These are phyloP conservation scores for Neosilurus mollespiculum DNA, from an alignment of 2,797 vertebrate genomes.

Conservation along the genomic window DNA sequence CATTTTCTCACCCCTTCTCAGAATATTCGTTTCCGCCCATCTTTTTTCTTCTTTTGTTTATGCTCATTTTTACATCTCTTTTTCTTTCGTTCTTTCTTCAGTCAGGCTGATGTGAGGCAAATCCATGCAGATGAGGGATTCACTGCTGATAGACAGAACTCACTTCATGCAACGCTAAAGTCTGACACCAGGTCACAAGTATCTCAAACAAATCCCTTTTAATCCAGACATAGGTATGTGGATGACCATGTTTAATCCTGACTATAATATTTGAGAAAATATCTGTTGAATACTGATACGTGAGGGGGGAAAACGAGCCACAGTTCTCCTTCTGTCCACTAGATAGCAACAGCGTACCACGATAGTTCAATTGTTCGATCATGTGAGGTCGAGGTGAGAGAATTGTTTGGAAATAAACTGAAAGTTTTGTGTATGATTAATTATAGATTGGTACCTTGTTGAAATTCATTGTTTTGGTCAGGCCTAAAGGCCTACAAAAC, in stretches of 20 bases:
- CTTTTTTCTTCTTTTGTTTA: background rate
- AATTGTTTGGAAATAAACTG: background rate
- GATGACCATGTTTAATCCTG: background rate
- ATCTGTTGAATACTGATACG: background rate
- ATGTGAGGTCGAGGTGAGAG: too few relatives aligned
- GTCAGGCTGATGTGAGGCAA: background rate
- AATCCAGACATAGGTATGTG: background rate
- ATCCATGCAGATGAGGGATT: background rate
- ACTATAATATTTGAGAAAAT: background rate
- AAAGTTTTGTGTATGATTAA: conserved; percentile 12
- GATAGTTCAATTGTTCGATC: background rate
- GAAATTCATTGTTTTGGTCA: background rate
- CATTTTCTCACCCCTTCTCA: background rate
- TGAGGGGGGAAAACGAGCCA: background rate
- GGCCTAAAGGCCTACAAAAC: background rate
- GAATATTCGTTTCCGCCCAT: background rate
- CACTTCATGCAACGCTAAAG: background rate
- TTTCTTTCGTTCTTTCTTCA: background rate
- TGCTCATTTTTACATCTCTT: background rate
- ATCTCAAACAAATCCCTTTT: background rate
- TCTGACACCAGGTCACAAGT: conserved; percentile 1
- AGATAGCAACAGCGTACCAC: conserved; percentile 67
- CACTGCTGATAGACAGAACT: background rate
- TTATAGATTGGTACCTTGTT: background rate
- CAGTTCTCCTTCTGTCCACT: conserved; percentile 49